Evolutionary conservation across 2,797 vertebrate genomes (phyloP).

Genomic region (Chloroceryle inda): DNA sequence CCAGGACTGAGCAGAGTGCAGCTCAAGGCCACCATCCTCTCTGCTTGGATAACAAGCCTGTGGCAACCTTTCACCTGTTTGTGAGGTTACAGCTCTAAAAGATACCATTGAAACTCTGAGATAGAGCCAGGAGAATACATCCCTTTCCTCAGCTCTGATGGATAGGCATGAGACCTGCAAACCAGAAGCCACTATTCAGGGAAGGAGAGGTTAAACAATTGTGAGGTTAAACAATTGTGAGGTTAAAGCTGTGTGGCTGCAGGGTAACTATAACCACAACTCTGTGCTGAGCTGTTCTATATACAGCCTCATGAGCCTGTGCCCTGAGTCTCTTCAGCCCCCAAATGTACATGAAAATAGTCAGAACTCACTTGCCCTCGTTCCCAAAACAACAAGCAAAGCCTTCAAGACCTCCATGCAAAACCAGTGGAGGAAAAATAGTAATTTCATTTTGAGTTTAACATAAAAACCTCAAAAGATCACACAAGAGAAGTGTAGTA

Average conservation of each 20-base stretch:
- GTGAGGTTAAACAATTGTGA: not conserved
- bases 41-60: not conserved
- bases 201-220: not conserved
- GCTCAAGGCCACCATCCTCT: not conserved
- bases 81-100: not conserved
- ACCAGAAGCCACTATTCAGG: not conserved
- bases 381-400: not conserved
- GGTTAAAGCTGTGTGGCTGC: not conserved
- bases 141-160: not conserved
- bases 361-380: not conserved
- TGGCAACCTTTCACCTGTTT: not conserved
- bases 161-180: not conserved
- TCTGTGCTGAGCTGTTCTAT: not conserved
- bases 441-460: not conserved
- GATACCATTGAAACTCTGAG: not conserved
- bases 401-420: not conserved
- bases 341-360: not conserved
- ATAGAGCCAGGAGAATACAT: not conserved
- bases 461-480: not conserved
- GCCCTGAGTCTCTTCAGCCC: not conserved
- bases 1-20: not conserved
- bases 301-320: not conserved
- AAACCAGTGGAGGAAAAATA: not conserved
- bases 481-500: not conserved
- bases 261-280: not conserved